Conservation (phyloP, 2,888 invertebrate genomes). For the Herminia tarsipennalis region DNA sequence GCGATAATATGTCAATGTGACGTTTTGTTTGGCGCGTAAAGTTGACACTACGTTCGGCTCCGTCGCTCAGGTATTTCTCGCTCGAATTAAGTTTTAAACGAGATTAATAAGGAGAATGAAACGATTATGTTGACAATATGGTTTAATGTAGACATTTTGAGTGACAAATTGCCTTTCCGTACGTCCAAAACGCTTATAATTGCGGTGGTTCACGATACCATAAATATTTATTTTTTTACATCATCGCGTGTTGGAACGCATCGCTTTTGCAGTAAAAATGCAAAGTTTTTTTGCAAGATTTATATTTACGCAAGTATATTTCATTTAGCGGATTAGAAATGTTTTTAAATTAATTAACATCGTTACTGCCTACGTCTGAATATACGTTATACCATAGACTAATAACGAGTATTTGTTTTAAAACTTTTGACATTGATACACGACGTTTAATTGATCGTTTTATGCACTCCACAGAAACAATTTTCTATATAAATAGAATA, state of each 20-base stretch:
- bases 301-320: conserved; percentile 35
- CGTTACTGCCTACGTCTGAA: not conserved
- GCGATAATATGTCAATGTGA: conserved; percentile 67
- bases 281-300: conserved; percentile 40
- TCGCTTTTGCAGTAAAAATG: conserved; percentile 37
- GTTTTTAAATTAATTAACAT: conserved; percentile 31
- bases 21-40: conserved; percentile 57
- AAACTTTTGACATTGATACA: no score
- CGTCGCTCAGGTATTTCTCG: conserved; percentile 40
- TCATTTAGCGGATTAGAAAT: conserved; percentile 37
- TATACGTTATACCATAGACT: not conserved
- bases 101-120: conserved; percentile 61
- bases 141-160: conserved; percentile 51
- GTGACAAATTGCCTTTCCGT: conserved; percentile 34
- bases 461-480: no score
- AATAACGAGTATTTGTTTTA: no score
- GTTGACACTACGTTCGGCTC: conserved; percentile 40
- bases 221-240: conserved; percentile 37
- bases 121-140: conserved; percentile 63
- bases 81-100: conserved; percentile 51
- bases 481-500: no score
- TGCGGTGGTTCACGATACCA: conserved; percentile 32
- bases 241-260: conserved; percentile 45
- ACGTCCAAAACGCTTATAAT: conserved; percentile 34
- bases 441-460: no score